Percentiles rank a stretch among this genome's conserved stretches.
Evolutionary conservation across 2,888 invertebrate species (phyloP).

Genomic region (Schizotus pectinicornis): DNA sequence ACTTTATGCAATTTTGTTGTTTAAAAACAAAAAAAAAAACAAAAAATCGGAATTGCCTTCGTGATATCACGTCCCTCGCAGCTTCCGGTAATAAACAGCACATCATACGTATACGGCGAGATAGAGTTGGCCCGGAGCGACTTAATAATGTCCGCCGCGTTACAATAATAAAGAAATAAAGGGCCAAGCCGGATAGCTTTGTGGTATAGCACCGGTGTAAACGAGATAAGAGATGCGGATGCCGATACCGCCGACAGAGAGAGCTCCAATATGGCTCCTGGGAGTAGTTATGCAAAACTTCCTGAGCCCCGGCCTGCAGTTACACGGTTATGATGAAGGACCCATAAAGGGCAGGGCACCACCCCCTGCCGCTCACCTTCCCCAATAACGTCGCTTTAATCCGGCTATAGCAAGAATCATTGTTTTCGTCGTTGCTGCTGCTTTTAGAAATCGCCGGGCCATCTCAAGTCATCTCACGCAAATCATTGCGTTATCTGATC

Average conservation of each 20-base stretch:
- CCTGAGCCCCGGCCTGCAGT: conserved; percentile 47
- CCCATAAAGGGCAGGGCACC: conserved; percentile 50
- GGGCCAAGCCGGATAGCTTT: conserved; percentile 31
- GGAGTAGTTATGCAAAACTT: conserved; percentile 60
- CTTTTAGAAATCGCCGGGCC: not conserved
- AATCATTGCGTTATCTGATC: conserved; percentile 38
- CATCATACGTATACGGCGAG: conserved; percentile 23
- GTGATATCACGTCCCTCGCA: not conserved
- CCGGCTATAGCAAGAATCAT: conserved; percentile 5
- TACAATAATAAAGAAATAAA: conserved; percentile 51
- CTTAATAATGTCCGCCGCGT: conserved; percentile 41
- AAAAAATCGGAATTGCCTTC: not conserved
- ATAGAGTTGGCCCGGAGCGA: conserved; percentile 30
- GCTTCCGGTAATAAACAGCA: conserved; percentile 37
- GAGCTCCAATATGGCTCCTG: conserved; percentile 52
- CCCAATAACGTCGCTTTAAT: conserved; percentile 15
- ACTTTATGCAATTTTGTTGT: not conserved
- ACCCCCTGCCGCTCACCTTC: conserved; percentile 23
- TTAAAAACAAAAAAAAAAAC: not conserved
- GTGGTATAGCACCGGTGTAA: conserved; percentile 26
- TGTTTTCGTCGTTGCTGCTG: not conserved
- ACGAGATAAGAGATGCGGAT: conserved; percentile 43
- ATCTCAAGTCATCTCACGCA: conserved; percentile 25
- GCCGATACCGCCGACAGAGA: conserved; percentile 41
- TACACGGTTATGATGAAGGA: conserved; percentile 53